Evolutionary conservation across 2,888 invertebrate genomes (phyloP).

Genomic region (Eupithecia vulgata): DNA sequence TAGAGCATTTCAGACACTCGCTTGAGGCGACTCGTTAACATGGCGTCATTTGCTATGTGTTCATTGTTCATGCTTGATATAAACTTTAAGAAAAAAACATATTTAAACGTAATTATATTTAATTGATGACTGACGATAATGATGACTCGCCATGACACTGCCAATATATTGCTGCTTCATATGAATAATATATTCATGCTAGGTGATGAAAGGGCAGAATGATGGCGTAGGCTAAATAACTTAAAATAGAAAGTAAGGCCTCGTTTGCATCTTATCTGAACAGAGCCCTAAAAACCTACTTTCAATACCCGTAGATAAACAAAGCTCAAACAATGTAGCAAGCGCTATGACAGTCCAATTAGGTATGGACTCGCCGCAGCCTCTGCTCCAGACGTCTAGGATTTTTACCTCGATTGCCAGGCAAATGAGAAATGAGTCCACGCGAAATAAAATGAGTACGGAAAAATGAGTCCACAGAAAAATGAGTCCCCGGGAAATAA

Average conservation of each 20-base stretch:
- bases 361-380: conserved; percentile 47
- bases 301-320: conserved; percentile 14
- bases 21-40: neutral
- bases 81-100: too few relatives aligned
- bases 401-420: conserved; percentile 46
- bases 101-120: too few relatives aligned
- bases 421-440: conserved; percentile 31
- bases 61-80: too few relatives aligned
- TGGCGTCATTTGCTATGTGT: too few relatives aligned
- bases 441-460: conserved; percentile 38
- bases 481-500: conserved; percentile 44
- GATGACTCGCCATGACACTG: too few relatives aligned
- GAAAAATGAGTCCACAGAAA: conserved; percentile 33
- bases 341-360: conserved; percentile 64
- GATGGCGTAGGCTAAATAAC: neutral
- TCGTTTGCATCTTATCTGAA: neutral
- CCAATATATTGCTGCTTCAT: too few relatives aligned
- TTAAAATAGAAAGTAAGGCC: neutral
- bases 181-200: too few relatives aligned
- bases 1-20: neutral
- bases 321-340: conserved; percentile 37
- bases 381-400: conserved; percentile 52
- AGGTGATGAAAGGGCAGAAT: too few relatives aligned
- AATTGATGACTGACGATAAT: too few relatives aligned
- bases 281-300: neutral